These are phyloP conservation scores for Triplophysa rosa DNA, from an alignment of 2,113 vertebrate species.

Conservation along the genomic window DNA sequence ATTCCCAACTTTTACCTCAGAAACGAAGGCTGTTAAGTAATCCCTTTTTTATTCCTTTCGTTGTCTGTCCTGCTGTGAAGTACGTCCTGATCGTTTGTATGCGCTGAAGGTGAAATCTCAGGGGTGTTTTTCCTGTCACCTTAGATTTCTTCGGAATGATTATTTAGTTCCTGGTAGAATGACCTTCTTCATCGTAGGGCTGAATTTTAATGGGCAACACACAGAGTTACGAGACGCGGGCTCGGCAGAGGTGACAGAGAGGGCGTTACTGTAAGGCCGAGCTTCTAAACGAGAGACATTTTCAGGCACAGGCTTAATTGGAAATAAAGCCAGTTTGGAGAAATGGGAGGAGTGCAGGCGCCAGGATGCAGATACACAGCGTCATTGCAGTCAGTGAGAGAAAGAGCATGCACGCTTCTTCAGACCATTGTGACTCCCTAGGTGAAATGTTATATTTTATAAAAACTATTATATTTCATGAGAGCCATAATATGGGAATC, in stretches of 20 bases:
- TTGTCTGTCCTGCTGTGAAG: not conserved
- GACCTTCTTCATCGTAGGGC: not conserved
- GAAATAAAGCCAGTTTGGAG: not conserved
- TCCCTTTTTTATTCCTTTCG: not conserved
- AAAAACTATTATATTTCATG: no score
- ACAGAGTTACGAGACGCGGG: not conserved
- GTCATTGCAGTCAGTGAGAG: no score
- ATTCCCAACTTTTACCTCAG: no score
- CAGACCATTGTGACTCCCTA: no score
- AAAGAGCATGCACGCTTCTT: no score
- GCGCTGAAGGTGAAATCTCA: not conserved
- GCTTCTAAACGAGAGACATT: not conserved
- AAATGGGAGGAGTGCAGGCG: not conserved
- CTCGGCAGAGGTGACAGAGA: not conserved
- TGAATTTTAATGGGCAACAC: constrained; percentile 21
- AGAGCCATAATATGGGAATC: no score
- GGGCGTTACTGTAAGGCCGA: not conserved
- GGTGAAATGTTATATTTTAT: no score
- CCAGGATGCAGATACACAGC: not conserved
- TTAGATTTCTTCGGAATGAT: constrained; percentile 1
- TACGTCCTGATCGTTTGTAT: not conserved
- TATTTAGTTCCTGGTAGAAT: constrained; percentile 23
- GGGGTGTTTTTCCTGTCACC: not conserved
- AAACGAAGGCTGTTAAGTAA: not conserved
- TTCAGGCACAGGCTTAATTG: not conserved